These are phyloP conservation scores for Pipistrellus kuhlii DNA, from an alignment of 2,797 vertebrate species.

Conservation along the genomic window DNA sequence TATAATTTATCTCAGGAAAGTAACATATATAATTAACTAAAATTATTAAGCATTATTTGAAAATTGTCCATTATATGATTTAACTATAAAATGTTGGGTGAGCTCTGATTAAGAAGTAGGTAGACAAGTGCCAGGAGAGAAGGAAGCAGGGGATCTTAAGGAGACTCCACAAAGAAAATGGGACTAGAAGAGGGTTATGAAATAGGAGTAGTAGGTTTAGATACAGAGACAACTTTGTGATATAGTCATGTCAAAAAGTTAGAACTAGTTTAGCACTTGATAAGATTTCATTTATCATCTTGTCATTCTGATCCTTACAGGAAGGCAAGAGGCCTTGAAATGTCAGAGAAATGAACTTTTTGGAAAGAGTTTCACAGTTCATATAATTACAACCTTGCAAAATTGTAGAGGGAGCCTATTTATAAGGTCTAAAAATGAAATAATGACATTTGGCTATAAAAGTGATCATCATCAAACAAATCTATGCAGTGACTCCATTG, in stretches of 20 bases:
- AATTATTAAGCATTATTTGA: neutral
- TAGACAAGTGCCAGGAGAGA: neutral
- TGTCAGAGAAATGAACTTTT: conserved; percentile 36
- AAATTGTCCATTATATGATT: conserved; percentile 18
- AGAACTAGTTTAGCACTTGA: neutral
- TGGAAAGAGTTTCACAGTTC: neutral
- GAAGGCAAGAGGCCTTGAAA: conserved; percentile 12
- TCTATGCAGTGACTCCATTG: neutral
- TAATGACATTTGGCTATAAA: conserved; percentile 15
- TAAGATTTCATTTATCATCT: neutral
- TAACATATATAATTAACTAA: neutral
- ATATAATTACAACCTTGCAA: neutral
- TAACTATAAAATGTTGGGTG: neutral
- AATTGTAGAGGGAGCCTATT: neutral
- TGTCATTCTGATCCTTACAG: neutral
- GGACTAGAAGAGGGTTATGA: neutral
- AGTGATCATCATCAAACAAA: neutral
- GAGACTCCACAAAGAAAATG: neutral
- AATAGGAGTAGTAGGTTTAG: neutral
- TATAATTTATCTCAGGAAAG: neutral
- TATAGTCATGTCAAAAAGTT: neutral
- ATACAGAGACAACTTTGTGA: neutral
- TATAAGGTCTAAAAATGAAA: conserved; percentile 32
- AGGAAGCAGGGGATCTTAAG: neutral
- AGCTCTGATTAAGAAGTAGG: neutral